Evolutionary conservation across 2,113 vertebrate species (phyloP).

Genomic region (Ictidomys tridecemlineatus): DNA sequence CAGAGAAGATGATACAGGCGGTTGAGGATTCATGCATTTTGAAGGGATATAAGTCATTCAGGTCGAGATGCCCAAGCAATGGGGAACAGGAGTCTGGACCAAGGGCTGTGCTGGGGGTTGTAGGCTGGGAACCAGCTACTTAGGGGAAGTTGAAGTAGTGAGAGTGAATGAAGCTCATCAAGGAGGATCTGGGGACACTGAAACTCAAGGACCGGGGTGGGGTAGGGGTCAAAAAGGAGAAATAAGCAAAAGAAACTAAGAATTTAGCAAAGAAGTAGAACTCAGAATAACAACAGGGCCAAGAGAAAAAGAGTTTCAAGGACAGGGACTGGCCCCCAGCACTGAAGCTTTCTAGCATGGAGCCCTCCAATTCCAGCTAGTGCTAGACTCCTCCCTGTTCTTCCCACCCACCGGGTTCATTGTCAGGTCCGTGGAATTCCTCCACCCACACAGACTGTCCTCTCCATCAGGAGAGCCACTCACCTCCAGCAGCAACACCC

Average conservation of each 20-base stretch:
- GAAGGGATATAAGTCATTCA: not conserved
- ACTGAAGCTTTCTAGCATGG: not conserved
- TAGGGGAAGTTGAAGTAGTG: not conserved
- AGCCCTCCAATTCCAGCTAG: not conserved
- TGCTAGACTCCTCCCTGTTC: not conserved
- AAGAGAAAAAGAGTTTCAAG: not conserved
- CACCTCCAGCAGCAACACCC: not conserved
- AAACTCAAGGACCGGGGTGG: not conserved
- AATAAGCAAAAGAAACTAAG: not conserved
- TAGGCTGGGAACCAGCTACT: not conserved
- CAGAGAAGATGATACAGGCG: not conserved
- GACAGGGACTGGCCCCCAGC: not conserved
- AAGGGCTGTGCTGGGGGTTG: not conserved
- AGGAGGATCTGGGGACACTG: not conserved
- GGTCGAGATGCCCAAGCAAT: not conserved
- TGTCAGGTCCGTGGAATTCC: not conserved
- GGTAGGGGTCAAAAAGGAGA: not conserved
- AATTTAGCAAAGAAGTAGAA: not conserved
- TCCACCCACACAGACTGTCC: not conserved
- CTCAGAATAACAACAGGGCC: not conserved
- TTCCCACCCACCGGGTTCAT: not conserved
- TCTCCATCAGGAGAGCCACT: not conserved
- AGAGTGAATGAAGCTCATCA: not conserved
- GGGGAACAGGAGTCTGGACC: not conserved
- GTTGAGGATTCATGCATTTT: not conserved